Base-by-base conservation (phyloP, 2,113 vertebrate genomes). In the Cololabis saira region DNA sequence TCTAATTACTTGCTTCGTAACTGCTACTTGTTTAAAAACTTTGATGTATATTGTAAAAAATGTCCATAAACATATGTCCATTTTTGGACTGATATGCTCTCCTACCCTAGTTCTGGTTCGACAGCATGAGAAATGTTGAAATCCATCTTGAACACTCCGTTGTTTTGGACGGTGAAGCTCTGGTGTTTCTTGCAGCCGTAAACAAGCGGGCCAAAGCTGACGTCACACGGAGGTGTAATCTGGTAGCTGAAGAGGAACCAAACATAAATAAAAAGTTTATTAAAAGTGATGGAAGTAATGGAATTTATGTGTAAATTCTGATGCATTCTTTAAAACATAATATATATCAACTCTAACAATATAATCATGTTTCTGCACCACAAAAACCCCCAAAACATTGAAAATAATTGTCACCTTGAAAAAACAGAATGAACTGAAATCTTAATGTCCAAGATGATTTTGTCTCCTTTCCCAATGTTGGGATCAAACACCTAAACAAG, bases 401-500 rank as follows among this genome's bases (percentile, higher is more conserved):
- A 19, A 50, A 30, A 61, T 10, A 5, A 42, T 2, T 55, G 1
- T n/a, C 55, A 91, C 85, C 87, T 96, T 83, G 92, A 88, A 88
- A 93, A 96, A 18, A 93, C 53, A 0, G 93, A 90, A 22, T 83
- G 88, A 0, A 93, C 83, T 0, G 95, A 95, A 59, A 96, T 64
- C 6, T 75, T 94, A 49, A 98, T 86, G 1, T 93, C 78, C 62
- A 96, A 91, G 67, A 96, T 91, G 37, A 76, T 77, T 84, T 95
- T 92, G 2, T 87, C 89, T 52, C 83, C 92, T 24, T 92, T 78
- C 3, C 72, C 11, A 3, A 86, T 1, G 42, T 2, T 92, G 42
- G 95, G 94, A 54, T 99, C 97, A 72, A 93, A 93, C 47, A 98
- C 90, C 97, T 99, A 82, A 1, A 71, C n/a, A 45, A 40, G 15